Conservation (phyloP, 1,140 invertebrate genomes). For the Heliothis subflexa region DNA sequence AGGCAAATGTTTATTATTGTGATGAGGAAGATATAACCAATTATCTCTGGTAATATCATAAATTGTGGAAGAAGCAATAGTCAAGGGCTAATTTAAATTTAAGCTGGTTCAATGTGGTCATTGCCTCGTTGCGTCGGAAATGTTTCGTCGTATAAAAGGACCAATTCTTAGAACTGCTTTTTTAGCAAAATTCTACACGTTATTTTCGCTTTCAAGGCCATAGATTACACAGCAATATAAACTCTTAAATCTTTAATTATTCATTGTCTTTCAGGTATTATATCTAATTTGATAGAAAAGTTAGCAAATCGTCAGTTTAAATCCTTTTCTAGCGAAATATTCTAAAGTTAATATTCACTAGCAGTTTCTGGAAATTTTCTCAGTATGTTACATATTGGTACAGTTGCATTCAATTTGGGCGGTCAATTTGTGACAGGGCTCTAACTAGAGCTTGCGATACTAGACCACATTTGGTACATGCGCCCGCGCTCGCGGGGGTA, state of each 20-base stretch:
- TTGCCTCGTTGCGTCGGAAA: not conserved
- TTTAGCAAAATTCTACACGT: not conserved
- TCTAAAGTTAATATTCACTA: not conserved
- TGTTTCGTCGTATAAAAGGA: not conserved
- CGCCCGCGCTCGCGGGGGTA: conserved; percentile 68
- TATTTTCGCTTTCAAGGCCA: too few relatives aligned
- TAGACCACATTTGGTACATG: conserved; percentile 52
- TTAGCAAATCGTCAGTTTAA: not conserved
- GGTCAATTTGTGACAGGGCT: conserved; percentile 40
- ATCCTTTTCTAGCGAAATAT: not conserved
- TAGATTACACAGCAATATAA: too few relatives aligned
- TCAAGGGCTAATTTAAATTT: too few relatives aligned
- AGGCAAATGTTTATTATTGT: not conserved
- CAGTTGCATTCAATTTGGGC: conserved; percentile 32
- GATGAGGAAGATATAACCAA: not conserved
- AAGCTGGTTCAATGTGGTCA: not conserved
- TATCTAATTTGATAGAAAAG: too few relatives aligned
- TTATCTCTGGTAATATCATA: too few relatives aligned
- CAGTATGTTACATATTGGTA: conserved; percentile 34
- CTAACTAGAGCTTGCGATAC: conserved; percentile 38
- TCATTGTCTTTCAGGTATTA: too few relatives aligned
- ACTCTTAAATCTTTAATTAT: too few relatives aligned
- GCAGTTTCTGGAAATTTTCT: conserved; percentile 3
- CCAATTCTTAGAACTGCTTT: not conserved
- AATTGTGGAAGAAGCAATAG: too few relatives aligned